Evolutionary conservation across 2,888 invertebrate species (phyloP).

Genomic region (Chaetogeoica ovagalla): DNA sequence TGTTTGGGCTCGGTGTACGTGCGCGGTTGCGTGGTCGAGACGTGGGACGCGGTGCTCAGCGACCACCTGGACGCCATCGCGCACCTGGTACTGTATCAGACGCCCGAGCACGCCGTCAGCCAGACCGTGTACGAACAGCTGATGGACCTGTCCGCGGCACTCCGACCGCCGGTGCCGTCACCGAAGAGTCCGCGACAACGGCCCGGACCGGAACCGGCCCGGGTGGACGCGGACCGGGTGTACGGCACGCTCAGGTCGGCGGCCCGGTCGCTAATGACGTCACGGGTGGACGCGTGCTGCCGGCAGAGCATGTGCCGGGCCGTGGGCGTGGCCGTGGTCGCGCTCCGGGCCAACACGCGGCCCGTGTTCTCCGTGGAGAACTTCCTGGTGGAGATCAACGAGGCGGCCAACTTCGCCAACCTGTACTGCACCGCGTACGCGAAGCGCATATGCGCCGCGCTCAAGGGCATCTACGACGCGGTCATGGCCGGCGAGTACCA

Average conservation of each 20-base stretch:
- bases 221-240: constrained; percentile 28
- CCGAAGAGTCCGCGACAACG: neutral
- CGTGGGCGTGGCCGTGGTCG: constrained; percentile 30
- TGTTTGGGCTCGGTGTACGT: constrained; percentile 32
- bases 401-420: constrained; percentile 46
- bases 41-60: constrained; percentile 47
- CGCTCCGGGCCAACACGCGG: constrained; percentile 33
- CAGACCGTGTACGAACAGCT: constrained; percentile 37
- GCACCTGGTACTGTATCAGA: constrained; percentile 41
- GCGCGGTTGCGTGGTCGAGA: constrained; percentile 44
- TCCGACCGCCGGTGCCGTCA: neutral
- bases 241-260: constrained; percentile 42
- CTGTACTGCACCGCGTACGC: constrained; percentile 44
- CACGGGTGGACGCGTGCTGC: constrained; percentile 45
- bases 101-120: constrained; percentile 31
- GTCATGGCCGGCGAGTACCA: constrained; percentile 48
- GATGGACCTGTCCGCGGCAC: constrained; percentile 2
- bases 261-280: constrained; percentile 24
- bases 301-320: constrained; percentile 44
- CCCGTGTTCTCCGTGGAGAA: constrained; percentile 46
- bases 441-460: constrained; percentile 40
- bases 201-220: neutral
- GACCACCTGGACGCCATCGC: constrained; percentile 43
- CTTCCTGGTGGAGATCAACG: constrained; percentile 41
- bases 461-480: constrained; percentile 41